These are phyloP conservation scores for Xenentodon cancila DNA, from an alignment of 2,797 vertebrate genomes.

Conservation along the genomic window DNA sequence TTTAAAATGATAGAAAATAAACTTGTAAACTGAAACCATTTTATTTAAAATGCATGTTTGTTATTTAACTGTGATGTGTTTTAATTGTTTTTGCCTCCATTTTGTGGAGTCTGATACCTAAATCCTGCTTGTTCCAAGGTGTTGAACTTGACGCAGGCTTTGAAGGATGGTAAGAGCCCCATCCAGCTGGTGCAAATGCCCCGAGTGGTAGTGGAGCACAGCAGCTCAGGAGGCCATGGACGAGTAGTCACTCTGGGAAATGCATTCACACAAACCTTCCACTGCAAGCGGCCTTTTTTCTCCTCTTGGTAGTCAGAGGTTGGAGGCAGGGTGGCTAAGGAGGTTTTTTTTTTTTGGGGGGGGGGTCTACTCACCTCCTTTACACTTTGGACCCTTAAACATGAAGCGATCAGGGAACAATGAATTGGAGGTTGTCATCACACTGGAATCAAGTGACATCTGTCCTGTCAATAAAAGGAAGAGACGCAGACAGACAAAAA, in stretches of 20 bases:
- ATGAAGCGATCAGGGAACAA: neutral
- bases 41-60: too few species aligned
- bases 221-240: slow-evolving; percentile 87
- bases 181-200: slow-evolving; percentile 98
- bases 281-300: slow-evolving; percentile 96
- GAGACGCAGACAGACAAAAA: neutral
- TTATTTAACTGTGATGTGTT: too few species aligned
- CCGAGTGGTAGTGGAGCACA: slow-evolving; percentile 93
- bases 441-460: slow-evolving; percentile 14
- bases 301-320: slow-evolving; percentile 90
- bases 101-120: neutral
- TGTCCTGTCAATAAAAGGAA: slow-evolving; percentile 10
- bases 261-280: slow-evolving; percentile 94
- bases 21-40: too few species aligned
- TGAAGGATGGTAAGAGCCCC: slow-evolving; percentile 93
- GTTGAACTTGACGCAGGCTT: slow-evolving; percentile 93
- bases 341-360: neutral
- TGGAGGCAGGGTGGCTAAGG: neutral
- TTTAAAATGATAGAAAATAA: too few species aligned
- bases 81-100: too few species aligned
- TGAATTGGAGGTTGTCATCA: neutral
- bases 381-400: neutral
- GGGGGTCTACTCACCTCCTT: too few species aligned
- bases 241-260: slow-evolving; percentile 90
- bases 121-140: slow-evolving; percentile 78